Evolutionary conservation across 2,888 invertebrate genomes (phyloP).

Genomic region (Agrenia bidenticulata): DNA sequence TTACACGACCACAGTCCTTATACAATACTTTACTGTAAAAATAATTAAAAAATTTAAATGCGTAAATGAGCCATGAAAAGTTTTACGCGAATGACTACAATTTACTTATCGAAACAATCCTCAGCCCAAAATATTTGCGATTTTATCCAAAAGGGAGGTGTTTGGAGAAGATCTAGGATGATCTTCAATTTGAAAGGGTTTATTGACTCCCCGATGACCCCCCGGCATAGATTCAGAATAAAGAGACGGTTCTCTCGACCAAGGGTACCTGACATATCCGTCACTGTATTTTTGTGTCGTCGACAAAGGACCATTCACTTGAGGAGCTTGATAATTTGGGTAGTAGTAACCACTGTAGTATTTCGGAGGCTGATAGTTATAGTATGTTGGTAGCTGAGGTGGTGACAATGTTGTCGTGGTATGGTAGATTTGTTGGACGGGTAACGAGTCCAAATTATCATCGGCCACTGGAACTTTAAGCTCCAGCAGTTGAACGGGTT

Average conservation of each 20-base stretch:
- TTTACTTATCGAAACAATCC: too few relatives aligned
- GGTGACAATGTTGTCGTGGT: conserved; percentile 22
- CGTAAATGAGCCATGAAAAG: too few relatives aligned
- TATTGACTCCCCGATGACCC: background rate
- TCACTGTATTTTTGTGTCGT: conserved; percentile 15
- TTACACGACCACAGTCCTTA: too few relatives aligned
- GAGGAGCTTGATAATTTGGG: conserved; percentile 16
- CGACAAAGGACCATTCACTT: conserved; percentile 2
- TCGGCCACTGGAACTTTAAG: conserved; percentile 21
- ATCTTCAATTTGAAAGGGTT: background rate
- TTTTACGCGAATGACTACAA: too few relatives aligned
- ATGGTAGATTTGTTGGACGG: background rate
- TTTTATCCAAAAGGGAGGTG: conserved; percentile 6
- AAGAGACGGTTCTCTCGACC: background rate
- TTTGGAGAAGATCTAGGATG: conserved; percentile 3
- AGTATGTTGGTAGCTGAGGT: conserved; percentile 39
- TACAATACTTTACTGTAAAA: too few relatives aligned
- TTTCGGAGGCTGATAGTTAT: conserved; percentile 37
- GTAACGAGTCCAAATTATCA: background rate
- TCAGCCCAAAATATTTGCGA: conserved; percentile 9
- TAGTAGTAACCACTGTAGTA: conserved; percentile 29
- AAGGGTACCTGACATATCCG: conserved; percentile 3
- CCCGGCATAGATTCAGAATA: background rate
- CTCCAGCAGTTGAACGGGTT: conserved; percentile 41
- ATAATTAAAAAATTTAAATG: too few relatives aligned